These are phyloP conservation scores for Heliothis subflexa DNA, from an alignment of 1,140 invertebrate species.

Conservation along the genomic window DNA sequence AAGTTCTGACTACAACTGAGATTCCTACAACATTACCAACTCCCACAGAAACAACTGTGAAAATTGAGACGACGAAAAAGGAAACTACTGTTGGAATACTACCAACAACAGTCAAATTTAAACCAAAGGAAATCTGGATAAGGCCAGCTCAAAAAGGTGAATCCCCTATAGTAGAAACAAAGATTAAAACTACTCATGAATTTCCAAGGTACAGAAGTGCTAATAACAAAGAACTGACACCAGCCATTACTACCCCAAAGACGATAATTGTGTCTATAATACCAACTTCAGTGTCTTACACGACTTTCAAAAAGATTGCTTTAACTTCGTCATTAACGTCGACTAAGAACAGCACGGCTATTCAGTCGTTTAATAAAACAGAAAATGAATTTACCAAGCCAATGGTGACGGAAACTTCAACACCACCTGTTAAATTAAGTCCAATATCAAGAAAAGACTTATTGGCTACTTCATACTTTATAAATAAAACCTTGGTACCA, in stretches of 20 bases:
- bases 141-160: slow-evolving; percentile 82
- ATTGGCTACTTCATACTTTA: slow-evolving; percentile 52
- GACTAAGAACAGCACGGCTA: slow-evolving; percentile 61
- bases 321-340: slow-evolving; percentile 69
- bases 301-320: slow-evolving; percentile 79
- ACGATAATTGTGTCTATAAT: slow-evolving; percentile 84
- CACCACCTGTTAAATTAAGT: slow-evolving; percentile 58
- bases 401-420: slow-evolving; percentile 64
- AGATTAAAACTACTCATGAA: slow-evolving; percentile 67
- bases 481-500: slow-evolving; percentile 49
- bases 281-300: slow-evolving; percentile 80
- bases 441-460: slow-evolving; percentile 58
- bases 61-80: slow-evolving; percentile 62
- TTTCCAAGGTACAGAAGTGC: slow-evolving; percentile 61
- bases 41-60: slow-evolving; percentile 51
- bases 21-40: not conserved
- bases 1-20: slow-evolving; percentile 48
- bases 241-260: slow-evolving; percentile 73
- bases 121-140: slow-evolving; percentile 84
- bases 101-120: slow-evolving; percentile 70
- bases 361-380: slow-evolving; percentile 59
- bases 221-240: slow-evolving; percentile 67
- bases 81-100: slow-evolving; percentile 50
- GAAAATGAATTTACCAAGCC: slow-evolving; percentile 67
- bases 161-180: slow-evolving; percentile 67